A percentile compares a stretch with the other conserved stretches of the same genome.
Evolutionary conservation across 1,140 invertebrate genomes (phyloP).

Genomic region (Brachionus manjavacas): DNA sequence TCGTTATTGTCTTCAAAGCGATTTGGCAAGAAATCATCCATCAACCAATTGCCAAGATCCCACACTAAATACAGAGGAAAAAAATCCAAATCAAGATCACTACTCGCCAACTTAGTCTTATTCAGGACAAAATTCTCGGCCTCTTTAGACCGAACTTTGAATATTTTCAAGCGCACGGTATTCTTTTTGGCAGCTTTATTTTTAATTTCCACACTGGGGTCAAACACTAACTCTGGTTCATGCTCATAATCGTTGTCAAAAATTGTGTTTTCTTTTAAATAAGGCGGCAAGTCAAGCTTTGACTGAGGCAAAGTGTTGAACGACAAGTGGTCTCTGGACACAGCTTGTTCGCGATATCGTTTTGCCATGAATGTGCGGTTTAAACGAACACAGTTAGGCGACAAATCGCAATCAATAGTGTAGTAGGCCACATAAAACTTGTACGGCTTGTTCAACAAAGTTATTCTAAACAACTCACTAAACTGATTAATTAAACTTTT

Average conservation of each 20-base stretch:
- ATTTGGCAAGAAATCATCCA: not conserved
- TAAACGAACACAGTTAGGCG: not conserved
- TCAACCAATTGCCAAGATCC: conserved; percentile 8
- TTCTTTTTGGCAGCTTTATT: not conserved
- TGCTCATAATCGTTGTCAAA: not conserved
- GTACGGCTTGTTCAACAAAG: conserved; percentile 1
- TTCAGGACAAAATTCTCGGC: not conserved
- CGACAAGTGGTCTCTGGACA: not conserved
- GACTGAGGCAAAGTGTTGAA: not conserved
- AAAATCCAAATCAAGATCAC: not conserved
- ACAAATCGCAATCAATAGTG: not conserved
- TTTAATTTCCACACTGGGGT: conserved; percentile 1
- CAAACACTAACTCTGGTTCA: not conserved
- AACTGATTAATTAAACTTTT: not conserved
- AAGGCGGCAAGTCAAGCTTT: not conserved
- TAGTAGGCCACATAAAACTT: conserved; percentile 34
- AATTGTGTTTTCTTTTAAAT: conserved; percentile 7
- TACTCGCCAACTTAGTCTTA: not conserved
- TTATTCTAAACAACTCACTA: not conserved
- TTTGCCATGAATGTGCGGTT: conserved; percentile 15
- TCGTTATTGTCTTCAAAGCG: conserved; percentile 57
- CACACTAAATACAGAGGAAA: not conserved
- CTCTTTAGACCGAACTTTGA: not conserved
- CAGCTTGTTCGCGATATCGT: not conserved
- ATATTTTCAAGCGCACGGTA: not conserved